phyloP scores from a whole-genome alignment of 2,888 invertebrate species.

The Sinopyrophorus schimmeli region DNA sequence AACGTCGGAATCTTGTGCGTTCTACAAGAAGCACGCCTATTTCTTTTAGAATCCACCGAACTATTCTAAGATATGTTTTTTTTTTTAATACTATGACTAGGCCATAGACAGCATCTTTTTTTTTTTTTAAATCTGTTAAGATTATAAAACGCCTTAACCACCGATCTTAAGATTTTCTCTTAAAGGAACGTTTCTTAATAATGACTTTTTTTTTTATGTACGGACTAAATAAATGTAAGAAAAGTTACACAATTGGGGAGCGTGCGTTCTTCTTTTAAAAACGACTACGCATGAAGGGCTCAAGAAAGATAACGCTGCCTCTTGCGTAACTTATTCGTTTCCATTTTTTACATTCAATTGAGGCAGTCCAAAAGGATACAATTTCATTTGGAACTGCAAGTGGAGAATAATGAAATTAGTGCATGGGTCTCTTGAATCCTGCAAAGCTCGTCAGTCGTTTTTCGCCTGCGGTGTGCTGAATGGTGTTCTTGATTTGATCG shows the following conservation, averaged over 20 bases:
- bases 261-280: constrained; percentile 7
- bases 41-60: constrained; percentile 32
- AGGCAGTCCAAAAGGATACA: constrained; percentile 9
- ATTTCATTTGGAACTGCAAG: constrained; percentile 4
- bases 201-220: constrained; percentile 11
- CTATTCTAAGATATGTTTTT: constrained; percentile 42
- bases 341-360: constrained; percentile 20
- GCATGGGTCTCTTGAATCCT: constrained; percentile 57
- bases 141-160: constrained; percentile 53
- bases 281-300: constrained; percentile 24
- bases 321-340: constrained; percentile 22
- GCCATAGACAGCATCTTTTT: constrained; percentile 48
- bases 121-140: constrained; percentile 46
- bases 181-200: constrained; percentile 8
- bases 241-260: constrained; percentile 22
- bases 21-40: constrained; percentile 40
- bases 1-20: constrained; percentile 39
- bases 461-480: constrained; percentile 81
- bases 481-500: constrained; percentile 69
- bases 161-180: constrained; percentile 17
- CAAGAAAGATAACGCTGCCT: constrained; percentile 15
- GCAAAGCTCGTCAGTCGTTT: constrained; percentile 69
- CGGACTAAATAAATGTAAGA: constrained; percentile 30
- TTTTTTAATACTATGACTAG: constrained; percentile 44
- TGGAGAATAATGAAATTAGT: constrained; percentile 43